Base-by-base conservation (phyloP, 2,113 vertebrate genomes). In the Callospermophilus lateralis region DNA sequence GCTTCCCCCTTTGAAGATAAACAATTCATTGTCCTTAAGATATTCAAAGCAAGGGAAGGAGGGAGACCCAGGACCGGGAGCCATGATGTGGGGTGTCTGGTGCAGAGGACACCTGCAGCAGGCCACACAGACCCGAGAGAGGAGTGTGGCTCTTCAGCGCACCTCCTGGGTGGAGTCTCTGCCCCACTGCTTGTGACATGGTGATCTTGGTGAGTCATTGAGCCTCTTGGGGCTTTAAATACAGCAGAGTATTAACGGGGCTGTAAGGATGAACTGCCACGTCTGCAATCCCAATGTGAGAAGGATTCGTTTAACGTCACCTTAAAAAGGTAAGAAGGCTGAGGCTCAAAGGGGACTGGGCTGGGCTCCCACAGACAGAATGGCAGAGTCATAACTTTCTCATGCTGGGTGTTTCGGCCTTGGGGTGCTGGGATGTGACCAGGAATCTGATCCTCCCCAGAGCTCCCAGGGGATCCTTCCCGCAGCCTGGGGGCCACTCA, bases 51-150 rank as follows among this genome's bases (percentile, higher is more conserved):
- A 2, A 34, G 30, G 51, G 24, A 51, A 8, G 37, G 58, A 73
- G 51, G 42, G 3, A 53, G 67, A 48, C 6, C 5, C 1, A 16
- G 89, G 3, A 8, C 39, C 55, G 8, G 4, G 30, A 37, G 42
- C 24, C 20, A 1, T 16, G 6, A 34, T 0, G 20, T 30, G 19
- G 42, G 24, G 37, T 20, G 53, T 30, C n/a, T 13, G 2, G 11
- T 11, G 55, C 28, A 37, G 72, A 72, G n/a, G 58, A 78, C 24
- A 34, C 4, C 48, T 3, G 42, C 39, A 26, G 58, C 58, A 24
- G 51, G 45, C 55, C 55, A 20, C 55, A 55, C 58, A 63, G 61
- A 24, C 26, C 61, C 1, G 9, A 0, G 26, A 26, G 61, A 8
- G 8, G 8, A 28, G 58, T 2, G 24, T 26, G 22, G 61, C 61